Percentiles rank a stretch among this genome's conserved stretches.
phyloP scores from a whole-genome alignment of 2,797 vertebrate genomes.

The Pseudochaenichthys georgianus region DNA sequence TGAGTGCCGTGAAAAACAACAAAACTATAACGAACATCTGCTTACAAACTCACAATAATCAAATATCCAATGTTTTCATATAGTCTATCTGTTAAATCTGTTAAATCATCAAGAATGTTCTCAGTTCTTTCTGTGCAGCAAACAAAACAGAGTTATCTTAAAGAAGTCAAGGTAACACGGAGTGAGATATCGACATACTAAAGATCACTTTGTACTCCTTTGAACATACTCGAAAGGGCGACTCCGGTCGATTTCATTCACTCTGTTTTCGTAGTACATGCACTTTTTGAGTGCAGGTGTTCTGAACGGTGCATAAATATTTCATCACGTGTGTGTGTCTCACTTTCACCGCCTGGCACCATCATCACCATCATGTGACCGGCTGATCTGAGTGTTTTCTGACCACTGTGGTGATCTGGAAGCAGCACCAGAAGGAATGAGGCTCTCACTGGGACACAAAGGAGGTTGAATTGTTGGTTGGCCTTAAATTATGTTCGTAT shows the following conservation, averaged over 20 bases:
- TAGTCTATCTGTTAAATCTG: too few species aligned
- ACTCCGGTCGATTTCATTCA: neutral
- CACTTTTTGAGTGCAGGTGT: neutral
- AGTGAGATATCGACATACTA: too few species aligned
- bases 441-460: neutral
- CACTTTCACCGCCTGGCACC: conserved; percentile 26
- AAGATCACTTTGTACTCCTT: too few species aligned
- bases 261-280: neutral
- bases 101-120: too few species aligned
- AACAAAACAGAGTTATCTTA: too few species aligned
- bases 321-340: conserved; percentile 7
- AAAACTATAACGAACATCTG: too few species aligned
- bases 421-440: neutral
- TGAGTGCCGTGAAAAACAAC: too few species aligned
- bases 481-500: neutral
- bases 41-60: too few species aligned
- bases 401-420: neutral
- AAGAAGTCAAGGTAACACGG: too few species aligned
- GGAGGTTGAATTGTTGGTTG: neutral
- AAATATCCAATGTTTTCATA: too few species aligned
- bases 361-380: conserved; percentile 27
- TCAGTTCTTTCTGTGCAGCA: too few species aligned
- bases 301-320: conserved; percentile 9
- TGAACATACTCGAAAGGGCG: neutral
- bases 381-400: conserved; percentile 17